A percentile compares a stretch with the other conserved stretches of the same genome.
phyloP scores from a whole-genome alignment of 2,113 vertebrate species.

The Megaceryle maxima region DNA sequence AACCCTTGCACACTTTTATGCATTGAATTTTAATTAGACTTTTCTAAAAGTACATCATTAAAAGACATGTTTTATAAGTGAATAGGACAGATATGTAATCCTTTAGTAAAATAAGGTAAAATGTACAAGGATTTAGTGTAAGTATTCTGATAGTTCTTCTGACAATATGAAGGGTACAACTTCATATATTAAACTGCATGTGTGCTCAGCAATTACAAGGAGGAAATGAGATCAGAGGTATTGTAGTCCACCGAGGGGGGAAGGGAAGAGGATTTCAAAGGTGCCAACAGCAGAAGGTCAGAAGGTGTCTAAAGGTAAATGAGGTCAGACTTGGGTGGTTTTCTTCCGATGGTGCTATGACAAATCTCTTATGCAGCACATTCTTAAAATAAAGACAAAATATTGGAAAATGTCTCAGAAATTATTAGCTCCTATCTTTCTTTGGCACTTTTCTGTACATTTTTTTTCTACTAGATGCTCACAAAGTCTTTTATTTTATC shows the following conservation, averaged over 20 bases:
- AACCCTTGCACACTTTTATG: constrained; percentile 59
- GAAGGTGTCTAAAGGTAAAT: background rate
- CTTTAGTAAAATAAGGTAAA: constrained; percentile 66
- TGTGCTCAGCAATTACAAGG: constrained; percentile 46
- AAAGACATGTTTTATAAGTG: constrained; percentile 58
- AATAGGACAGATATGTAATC: constrained; percentile 57
- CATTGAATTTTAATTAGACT: constrained; percentile 74
- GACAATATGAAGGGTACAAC: constrained; percentile 31
- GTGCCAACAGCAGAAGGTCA: background rate
- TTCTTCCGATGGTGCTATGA: background rate
- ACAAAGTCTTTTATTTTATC: constrained; percentile 13
- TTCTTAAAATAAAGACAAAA: background rate
- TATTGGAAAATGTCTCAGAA: background rate
- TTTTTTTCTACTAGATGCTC: background rate
- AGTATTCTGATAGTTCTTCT: constrained; percentile 43
- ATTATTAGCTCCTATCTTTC: background rate
- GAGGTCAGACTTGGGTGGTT: background rate
- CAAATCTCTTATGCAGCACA: background rate
- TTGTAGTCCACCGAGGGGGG: background rate
- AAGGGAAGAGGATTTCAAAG: background rate
- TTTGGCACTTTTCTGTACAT: background rate
- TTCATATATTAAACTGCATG: constrained; percentile 16
- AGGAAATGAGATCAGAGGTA: background rate
- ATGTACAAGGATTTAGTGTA: constrained; percentile 49
- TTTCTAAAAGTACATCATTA: constrained; percentile 66